These are phyloP conservation scores for Dicerorhinus sumatrensis DNA, from an alignment of 2,113 vertebrate genomes.

Conservation along the genomic window DNA sequence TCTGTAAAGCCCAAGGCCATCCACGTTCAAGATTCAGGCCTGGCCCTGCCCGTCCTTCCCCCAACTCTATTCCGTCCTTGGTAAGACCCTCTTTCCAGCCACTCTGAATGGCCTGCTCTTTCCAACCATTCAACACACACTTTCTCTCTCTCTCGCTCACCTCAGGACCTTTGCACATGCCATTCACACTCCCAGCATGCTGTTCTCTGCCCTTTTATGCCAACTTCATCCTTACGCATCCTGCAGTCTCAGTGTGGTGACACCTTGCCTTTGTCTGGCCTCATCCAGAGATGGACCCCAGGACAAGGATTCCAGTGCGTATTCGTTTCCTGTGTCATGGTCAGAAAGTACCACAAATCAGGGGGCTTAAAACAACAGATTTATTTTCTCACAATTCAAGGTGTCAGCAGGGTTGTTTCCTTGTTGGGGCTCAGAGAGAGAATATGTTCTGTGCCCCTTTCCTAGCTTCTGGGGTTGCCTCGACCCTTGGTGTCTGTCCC, in stretches of 20 bases:
- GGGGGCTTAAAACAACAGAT: not conserved
- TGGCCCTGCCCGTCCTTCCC: not conserved
- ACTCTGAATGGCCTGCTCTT: not conserved
- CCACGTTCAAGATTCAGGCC: not conserved
- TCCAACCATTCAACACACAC: not conserved
- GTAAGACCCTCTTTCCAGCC: not conserved
- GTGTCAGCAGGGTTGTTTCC: not conserved
- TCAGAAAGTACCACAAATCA: accelerated
- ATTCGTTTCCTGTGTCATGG: not conserved
- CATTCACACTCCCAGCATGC: not conserved
- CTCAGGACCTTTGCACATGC: not conserved
- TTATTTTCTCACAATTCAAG: not conserved
- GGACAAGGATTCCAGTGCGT: not conserved
- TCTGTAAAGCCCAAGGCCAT: not conserved
- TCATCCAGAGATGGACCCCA: not conserved
- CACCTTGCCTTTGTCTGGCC: not conserved
- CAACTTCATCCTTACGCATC: not conserved
- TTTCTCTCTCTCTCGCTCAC: not conserved
- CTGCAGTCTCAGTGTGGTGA: not conserved
- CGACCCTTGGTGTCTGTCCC: not conserved
- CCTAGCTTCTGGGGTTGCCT: not conserved
- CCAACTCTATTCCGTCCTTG: not conserved
- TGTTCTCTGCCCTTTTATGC: not conserved
- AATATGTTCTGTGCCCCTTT: accelerated
- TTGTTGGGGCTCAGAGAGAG: not conserved